A percentile compares a stretch with the other conserved stretches of the same genome.
Evolutionary conservation across 2,888 invertebrate species (phyloP).

Genomic region (Drosophila mimica): DNA sequence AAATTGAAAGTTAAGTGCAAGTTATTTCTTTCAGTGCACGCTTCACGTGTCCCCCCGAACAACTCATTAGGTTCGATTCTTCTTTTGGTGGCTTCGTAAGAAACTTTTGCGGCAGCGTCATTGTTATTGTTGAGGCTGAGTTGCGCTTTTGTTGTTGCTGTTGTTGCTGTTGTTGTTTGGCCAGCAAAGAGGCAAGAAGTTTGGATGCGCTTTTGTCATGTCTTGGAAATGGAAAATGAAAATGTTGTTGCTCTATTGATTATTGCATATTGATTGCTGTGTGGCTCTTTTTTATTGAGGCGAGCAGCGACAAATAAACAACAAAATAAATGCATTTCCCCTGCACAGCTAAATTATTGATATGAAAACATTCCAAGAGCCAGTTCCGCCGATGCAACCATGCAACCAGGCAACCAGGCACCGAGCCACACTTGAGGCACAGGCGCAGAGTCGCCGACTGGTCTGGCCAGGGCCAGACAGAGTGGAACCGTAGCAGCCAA

Average conservation of each 20-base stretch:
- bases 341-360: constrained; percentile 56
- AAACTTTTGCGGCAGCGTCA: constrained; percentile 77
- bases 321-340: constrained; percentile 52
- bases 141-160: constrained; percentile 55
- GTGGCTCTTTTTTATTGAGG: constrained; percentile 75
- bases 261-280: constrained; percentile 79
- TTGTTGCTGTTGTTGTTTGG: constrained; percentile 37
- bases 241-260: constrained; percentile 79
- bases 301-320: constrained; percentile 71
- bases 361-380: constrained; percentile 68
- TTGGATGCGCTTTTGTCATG: constrained; percentile 79
- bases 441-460: constrained; percentile 67
- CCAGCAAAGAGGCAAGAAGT: constrained; percentile 65
- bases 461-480: constrained; percentile 78
- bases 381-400: constrained; percentile 12
- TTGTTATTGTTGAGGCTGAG: constrained; percentile 75
- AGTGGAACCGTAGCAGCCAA: constrained; percentile 72
- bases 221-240: constrained; percentile 68
- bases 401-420: neutral
- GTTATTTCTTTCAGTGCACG: constrained; percentile 41
- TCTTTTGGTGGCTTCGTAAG: constrained; percentile 71
- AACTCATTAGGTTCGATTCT: constrained; percentile 83
- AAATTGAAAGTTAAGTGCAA: neutral
- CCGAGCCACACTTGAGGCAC: constrained; percentile 27
- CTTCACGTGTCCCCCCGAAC: constrained; percentile 42